Percentiles rank a stretch among this genome's conserved stretches.
Conservation (phyloP, 1,140 invertebrate genomes). For the Trypoxylus dichotomus region DNA sequence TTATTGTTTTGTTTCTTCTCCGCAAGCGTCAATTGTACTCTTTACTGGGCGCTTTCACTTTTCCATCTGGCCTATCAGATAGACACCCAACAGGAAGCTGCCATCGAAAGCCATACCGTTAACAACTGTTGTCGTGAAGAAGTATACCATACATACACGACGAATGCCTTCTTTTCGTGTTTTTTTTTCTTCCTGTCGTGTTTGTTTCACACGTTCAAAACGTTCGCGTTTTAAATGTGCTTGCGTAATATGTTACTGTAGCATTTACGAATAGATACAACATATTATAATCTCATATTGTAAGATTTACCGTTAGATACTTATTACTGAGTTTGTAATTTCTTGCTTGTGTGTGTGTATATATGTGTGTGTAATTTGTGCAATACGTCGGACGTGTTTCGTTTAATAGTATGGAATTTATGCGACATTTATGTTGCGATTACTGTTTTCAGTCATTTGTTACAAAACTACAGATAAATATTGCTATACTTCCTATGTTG, state of each 20-base stretch:
- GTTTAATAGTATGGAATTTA: not conserved
- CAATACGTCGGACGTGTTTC: not conserved
- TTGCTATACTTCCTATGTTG: no score
- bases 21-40: not conserved
- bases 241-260: not conserved
- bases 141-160: not conserved
- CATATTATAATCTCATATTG: not conserved
- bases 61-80: not conserved
- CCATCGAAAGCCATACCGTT: not conserved
- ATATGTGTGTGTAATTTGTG: not conserved
- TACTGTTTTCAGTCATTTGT: not conserved
- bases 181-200: not conserved
- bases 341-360: not conserved
- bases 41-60: not conserved
- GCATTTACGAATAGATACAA: no score
- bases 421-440: not conserved
- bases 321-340: not conserved
- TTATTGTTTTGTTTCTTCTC: not conserved
- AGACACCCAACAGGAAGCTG: not conserved
- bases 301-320: not conserved
- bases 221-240: not conserved
- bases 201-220: not conserved
- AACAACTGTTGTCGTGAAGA: not conserved
- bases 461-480: no score
- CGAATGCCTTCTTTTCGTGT: not conserved